A percentile compares a stretch with the other conserved stretches of the same genome.
Evolutionary conservation across 2,113 vertebrate genomes (phyloP).

Genomic region (Chaenocephalus aceratus): DNA sequence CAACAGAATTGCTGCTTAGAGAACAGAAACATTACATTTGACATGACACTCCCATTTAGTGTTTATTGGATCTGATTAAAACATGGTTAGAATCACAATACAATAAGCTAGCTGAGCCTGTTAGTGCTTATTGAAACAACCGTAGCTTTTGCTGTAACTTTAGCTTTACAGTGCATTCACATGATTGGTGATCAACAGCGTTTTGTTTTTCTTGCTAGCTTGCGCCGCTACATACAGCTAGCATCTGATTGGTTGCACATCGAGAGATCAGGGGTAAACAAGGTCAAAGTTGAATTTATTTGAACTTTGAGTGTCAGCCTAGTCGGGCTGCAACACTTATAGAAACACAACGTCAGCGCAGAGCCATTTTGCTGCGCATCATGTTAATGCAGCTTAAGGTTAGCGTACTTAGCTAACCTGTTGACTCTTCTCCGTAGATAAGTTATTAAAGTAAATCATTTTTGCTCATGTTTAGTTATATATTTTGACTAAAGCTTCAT

Average conservation of each 20-base stretch:
- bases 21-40: neutral
- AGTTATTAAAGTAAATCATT: neutral
- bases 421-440: neutral
- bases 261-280: too few species aligned
- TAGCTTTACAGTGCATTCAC: neutral
- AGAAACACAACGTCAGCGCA: too few species aligned
- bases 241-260: too few species aligned
- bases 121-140: neutral
- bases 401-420: neutral
- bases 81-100: neutral
- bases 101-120: neutral
- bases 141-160: neutral
- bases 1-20: neutral
- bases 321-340: too few species aligned
- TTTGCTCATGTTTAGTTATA: neutral
- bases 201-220: too few species aligned
- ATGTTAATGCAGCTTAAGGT: too few species aligned
- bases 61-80: neutral
- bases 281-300: too few species aligned
- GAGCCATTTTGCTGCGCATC: too few species aligned
- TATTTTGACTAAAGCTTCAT: neutral
- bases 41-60: neutral
- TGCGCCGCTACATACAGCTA: too few species aligned
- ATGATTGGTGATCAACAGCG: too few species aligned
- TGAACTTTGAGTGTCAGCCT: too few species aligned